Evolutionary conservation across 2,113 vertebrate genomes (phyloP), one percentile per base, ranked within the genome.

Genomic region (Alligator sinensis): DNA sequence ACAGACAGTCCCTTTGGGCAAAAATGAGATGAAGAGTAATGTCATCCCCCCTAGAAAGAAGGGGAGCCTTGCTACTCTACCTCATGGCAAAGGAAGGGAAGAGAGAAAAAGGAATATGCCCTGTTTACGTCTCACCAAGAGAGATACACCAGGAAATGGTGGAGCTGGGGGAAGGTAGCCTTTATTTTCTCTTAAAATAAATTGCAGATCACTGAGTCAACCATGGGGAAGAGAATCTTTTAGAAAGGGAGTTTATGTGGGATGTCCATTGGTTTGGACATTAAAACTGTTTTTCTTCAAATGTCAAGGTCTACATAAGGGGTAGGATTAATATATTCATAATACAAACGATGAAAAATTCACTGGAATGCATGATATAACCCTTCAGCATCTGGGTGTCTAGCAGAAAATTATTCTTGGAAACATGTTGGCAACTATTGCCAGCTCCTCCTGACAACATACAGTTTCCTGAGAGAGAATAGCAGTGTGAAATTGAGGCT

Each of bases 281-380:
- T 30, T 84, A 57, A 74, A 60, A 63, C 9, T 1, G 0, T 4
- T 0, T 30, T n/a, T 63, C 14, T 57, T 14, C 72, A 77, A 80
- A 27, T 4, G 79, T 28, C 17, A 13, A 58, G 63, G n/a, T 6
- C 64, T 11, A 7, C 6, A 5, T 47, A 4, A 16, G 54, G 19
- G 18, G 54, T 76, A 47, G 47, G 16, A 60, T 93, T 88, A 54
- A 82, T 7, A 25, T 75, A 9, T n/a, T 84, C 78, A 3, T 61
- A 70, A 62, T 2, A 34, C 6, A 13, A 30, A 2, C 22, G 22
- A 17, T 64, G 59, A 72, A 13, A 60, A 57, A 54, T 61, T 80
- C 0, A 0, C 15, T 81, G 0, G 24, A 87, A 12, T 0, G 0
- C 21, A 57, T 76, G 5, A 63, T 93, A 38, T 34, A 38, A 8